Base-by-base conservation (phyloP, 2,113 vertebrate genomes). In the Gobius niger region DNA sequence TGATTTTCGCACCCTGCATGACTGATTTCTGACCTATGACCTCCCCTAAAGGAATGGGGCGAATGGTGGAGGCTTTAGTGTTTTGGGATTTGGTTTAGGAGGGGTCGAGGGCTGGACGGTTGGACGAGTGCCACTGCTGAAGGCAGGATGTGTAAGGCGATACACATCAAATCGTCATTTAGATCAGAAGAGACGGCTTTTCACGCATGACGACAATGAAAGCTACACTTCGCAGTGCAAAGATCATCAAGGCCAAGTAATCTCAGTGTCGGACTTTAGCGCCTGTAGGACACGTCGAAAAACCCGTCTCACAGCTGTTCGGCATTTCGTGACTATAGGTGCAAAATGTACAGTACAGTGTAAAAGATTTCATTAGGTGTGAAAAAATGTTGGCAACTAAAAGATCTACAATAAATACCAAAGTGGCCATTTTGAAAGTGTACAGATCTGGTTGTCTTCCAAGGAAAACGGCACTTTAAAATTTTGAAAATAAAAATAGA, bases 81-180 rank as follows among this genome's bases (percentile, higher is more conserved):
- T 34, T 34, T 1, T 34, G 72, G 77, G 72, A 82, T 86, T 80
- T 77, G 57, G 67, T 65, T 54, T 65, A 9, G 13, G 14, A 15
- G n/a, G 50, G 76, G 11, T 13, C 3, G n/a, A 52, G 79, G 73
- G 73, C 0, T 79, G 9, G 11, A 34, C 5, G 24, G 24, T 34
- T 63, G 73, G 75, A 75, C 83, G 82, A 82, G 81, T 69, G 49
- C 70, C 63, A 14, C 72, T 66, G 76, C 84, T 62, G 59, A 69
- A 81, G 81, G 70, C 87, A 84, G 84, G 87, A 88, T 81, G 82
- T 76, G 87, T 85, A 89, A 92, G 76, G 67, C 44, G 76, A 91
- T 87, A 83, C 73, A 77, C 81, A 70, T 78, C 81, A 71, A 76
- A 65, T 76, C 76, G 74, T 86, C 86, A 81, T 89, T 90, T 86